Evolutionary conservation across 2,888 invertebrate species (phyloP), one percentile per base, ranked within the genome.

Genomic region (Phania funesta): DNA sequence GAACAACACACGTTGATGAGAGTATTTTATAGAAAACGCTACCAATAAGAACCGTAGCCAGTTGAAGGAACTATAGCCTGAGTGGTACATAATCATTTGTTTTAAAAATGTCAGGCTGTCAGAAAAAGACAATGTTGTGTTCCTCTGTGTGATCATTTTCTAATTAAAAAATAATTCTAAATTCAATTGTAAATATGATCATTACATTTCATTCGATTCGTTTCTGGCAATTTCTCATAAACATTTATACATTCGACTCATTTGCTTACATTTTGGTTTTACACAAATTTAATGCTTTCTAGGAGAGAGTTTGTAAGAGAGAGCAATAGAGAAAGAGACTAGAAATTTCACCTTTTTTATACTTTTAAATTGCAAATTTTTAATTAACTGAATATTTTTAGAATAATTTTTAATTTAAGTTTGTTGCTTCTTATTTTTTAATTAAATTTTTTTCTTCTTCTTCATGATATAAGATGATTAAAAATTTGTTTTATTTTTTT

Each of bases 301-400:
- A 76, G 50, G 24, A 74, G 46, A 22, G 46, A 22, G 18, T 52
- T 6, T 54, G 18, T 58, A 26, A 56, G n/a, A 44, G 26, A 35
- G 58, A 58, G 46, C 46, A 11, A 46, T 11, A 22, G 35, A 48
- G 52, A 64, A 24, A 74, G 46, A 32, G n/a, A 54, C 68, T 68
- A 48, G 65, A 87, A 86, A 89, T 86, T 88, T 88, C 87, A 88
- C 89, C 88, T 89, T 85, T 85, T 80, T 83, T 78, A 44, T 62
- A 52, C 16, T 71, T 71, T 58, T 60, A 83, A 65, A 11, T 48
- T 41, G 35, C 41, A 41, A 26, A 8, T 35, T 3, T 35, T 35
- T 35, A 44, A 44, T 16, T 16, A 50, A 44, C 11, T 29, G 22
- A 44, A 68, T 22, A 32, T 52, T 26, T 64, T 73, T 76, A 73